Evolutionary conservation across 2,888 invertebrate genomes (phyloP).

Genomic region (Drosophila monieri): DNA sequence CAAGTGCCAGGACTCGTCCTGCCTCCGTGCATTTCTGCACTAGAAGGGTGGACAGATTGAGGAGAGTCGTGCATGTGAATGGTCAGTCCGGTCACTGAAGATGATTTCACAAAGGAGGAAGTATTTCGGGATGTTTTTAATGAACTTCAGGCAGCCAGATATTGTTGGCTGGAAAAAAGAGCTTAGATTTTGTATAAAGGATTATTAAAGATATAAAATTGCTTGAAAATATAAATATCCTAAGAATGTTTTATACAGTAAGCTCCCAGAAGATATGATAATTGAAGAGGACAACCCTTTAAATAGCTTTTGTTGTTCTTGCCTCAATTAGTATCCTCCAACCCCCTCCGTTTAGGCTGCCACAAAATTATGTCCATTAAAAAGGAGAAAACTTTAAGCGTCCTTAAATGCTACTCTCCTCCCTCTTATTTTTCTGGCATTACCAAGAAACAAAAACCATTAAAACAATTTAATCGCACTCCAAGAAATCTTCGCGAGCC

Average conservation of each 20-base stretch:
- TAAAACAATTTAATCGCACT: slow-evolving; percentile 84
- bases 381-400: slow-evolving; percentile 69
- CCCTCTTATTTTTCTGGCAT: not conserved
- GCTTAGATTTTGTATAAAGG: not conserved
- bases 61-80: slow-evolving; percentile 37
- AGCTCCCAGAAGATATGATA: too few species aligned
- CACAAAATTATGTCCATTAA: slow-evolving; percentile 65
- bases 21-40: slow-evolving; percentile 1
- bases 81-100: slow-evolving; percentile 31
- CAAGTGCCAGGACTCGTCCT: slow-evolving; percentile 56
- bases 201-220: not conserved
- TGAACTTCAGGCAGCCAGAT: slow-evolving; percentile 16
- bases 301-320: slow-evolving; percentile 24
- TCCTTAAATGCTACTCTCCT: slow-evolving; percentile 12
- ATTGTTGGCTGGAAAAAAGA: not conserved
- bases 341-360: not conserved
- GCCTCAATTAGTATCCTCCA: slow-evolving; percentile 33
- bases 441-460: slow-evolving; percentile 79
- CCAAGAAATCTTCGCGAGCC: slow-evolving; percentile 72
- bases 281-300: slow-evolving; percentile 9
- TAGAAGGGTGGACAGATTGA: slow-evolving; percentile 36
- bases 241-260: not conserved
- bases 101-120: slow-evolving; percentile 28
- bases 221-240: not conserved
- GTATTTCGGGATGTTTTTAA: slow-evolving; percentile 10